Conservation (phyloP, 1,140 invertebrate genomes). For the Cyrtorhinus lividipennis region DNA sequence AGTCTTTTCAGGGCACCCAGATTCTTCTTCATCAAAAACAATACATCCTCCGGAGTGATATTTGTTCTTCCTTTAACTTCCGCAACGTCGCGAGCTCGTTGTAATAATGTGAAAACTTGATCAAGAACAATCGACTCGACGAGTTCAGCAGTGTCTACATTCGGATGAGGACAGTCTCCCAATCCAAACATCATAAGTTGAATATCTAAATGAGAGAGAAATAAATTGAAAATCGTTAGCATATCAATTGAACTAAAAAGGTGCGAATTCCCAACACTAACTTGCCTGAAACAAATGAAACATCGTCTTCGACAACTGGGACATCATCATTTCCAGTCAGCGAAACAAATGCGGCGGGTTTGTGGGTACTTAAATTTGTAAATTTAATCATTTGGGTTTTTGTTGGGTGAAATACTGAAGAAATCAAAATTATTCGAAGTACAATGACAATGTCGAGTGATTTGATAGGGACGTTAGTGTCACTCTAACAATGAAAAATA, state of each 20-base stretch:
- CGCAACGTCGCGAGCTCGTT: constrained; percentile 39
- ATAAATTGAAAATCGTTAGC: too few relatives aligned
- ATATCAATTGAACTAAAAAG: not conserved
- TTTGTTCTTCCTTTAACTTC: constrained; percentile 33
- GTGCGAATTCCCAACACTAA: not conserved
- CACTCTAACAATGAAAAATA: too few relatives aligned
- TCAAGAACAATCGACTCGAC: constrained; percentile 49
- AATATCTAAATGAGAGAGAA: constrained; percentile 34
- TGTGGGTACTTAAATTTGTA: not conserved
- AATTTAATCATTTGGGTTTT: not conserved
- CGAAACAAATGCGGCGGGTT: not conserved
- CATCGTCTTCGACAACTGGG: not conserved
- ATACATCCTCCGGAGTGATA: constrained; percentile 40
- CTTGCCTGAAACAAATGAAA: not conserved
- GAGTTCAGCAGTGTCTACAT: constrained; percentile 46
- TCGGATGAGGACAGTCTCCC: constrained; percentile 49
- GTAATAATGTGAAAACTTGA: constrained; percentile 41
- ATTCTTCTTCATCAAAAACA: constrained; percentile 51
- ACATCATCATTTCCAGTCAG: not conserved
- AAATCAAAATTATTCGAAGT: too few relatives aligned
- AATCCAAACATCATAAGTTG: constrained; percentile 57
- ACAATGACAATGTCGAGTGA: too few relatives aligned
- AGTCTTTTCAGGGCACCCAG: constrained; percentile 38
- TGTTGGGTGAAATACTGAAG: too few relatives aligned
- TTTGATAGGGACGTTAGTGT: too few relatives aligned